Conservation (phyloP, 2,797 vertebrate species). For the Rhadinocentrus ornatus region DNA sequence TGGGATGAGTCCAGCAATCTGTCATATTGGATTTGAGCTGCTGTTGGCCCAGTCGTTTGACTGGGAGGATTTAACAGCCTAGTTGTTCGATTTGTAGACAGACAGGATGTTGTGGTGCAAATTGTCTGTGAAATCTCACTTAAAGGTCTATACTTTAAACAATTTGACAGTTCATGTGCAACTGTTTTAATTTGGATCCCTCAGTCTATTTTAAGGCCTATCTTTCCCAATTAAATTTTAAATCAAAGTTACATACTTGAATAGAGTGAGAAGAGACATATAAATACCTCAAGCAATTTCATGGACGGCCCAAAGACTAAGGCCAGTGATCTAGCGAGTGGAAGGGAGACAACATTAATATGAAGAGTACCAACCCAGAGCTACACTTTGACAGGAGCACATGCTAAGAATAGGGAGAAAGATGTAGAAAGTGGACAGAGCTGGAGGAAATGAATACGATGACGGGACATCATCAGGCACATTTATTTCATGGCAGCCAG, state of each 20-base stretch:
- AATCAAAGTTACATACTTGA: background rate
- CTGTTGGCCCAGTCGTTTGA: constrained; percentile 1
- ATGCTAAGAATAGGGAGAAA: constrained; percentile 10
- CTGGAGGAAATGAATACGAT: constrained; percentile 1
- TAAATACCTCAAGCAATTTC: background rate
- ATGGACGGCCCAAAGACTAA: background rate
- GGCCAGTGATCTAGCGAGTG: background rate
- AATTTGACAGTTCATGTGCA: background rate
- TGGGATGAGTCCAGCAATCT: constrained; percentile 27
- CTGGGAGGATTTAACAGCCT: constrained; percentile 12
- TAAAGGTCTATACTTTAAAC: constrained; percentile 4
- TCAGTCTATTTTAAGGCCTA: background rate
- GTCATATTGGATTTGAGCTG: constrained; percentile 7
- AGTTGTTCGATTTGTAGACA: constrained; percentile 10
- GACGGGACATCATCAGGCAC: constrained; percentile 13
- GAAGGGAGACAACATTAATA: constrained; percentile 3
- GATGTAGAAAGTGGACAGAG: constrained; percentile 13
- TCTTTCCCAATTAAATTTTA: background rate
- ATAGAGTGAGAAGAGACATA: background rate
- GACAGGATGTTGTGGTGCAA: background rate
- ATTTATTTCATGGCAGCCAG: constrained; percentile 20
- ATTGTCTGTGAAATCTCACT: constrained; percentile 6
- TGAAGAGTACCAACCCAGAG: background rate
- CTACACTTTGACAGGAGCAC: background rate
- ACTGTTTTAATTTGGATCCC: background rate